Conservation (phyloP, 1,140 invertebrate species). For the Gonioctena quinquepunctata region DNA sequence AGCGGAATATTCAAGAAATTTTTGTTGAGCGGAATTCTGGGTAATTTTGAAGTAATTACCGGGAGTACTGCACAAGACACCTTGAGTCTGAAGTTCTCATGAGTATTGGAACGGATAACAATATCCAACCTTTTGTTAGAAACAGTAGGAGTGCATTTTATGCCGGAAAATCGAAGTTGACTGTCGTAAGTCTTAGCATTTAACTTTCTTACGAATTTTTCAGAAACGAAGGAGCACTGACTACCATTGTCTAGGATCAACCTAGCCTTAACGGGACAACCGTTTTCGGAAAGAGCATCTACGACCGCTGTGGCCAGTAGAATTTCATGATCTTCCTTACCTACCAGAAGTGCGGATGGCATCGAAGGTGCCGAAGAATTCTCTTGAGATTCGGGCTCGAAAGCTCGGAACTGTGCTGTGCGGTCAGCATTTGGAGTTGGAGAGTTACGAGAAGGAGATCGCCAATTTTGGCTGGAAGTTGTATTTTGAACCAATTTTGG, state of each 20-base stretch:
- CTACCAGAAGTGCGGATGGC: not conserved
- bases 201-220: not conserved
- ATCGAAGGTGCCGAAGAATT: not conserved
- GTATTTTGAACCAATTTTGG: not conserved
- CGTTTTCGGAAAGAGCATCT: not conserved
- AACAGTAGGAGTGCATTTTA: not conserved
- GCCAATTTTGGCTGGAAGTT: not conserved
- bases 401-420: not conserved
- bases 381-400: not conserved
- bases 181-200: not conserved
- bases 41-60: not conserved
- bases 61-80: not conserved
- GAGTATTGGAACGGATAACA: not conserved
- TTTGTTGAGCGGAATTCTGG: not conserved
- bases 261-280: not conserved
- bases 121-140: conserved; percentile 9
- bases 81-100: not conserved
- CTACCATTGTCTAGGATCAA: not conserved
- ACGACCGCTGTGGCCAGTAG: conserved; percentile 9
- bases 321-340: not conserved
- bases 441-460: not conserved
- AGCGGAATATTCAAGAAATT: not conserved
- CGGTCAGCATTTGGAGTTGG: not conserved
- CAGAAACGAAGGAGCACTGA: not conserved
- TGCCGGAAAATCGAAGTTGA: conserved; percentile 7